A percentile compares a stretch with the other conserved stretches of the same genome.
phyloP scores from a whole-genome alignment of 1,140 invertebrate species.

The silkworm (Bombyx mori) region DNA sequence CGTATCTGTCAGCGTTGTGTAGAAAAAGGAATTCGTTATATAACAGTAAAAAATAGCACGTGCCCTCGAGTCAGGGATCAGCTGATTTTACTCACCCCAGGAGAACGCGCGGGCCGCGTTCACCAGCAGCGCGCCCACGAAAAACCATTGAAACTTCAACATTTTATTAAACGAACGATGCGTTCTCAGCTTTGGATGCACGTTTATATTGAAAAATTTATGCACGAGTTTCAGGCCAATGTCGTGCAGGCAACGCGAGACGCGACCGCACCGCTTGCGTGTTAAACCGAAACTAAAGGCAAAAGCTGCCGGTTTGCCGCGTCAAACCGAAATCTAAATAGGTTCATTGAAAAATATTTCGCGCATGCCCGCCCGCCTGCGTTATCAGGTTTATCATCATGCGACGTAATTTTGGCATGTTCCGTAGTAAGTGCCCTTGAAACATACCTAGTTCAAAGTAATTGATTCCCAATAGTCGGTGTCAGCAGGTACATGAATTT shows the following conservation, averaged over 20 bases:
- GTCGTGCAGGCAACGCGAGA: slow-evolving; percentile 38
- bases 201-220: slow-evolving; percentile 38
- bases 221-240: slow-evolving; percentile 51
- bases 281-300: slow-evolving; percentile 53
- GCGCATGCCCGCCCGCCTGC: slow-evolving; percentile 28
- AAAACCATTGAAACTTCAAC: slow-evolving; percentile 45
- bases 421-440: no score
- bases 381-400: slow-evolving; percentile 10
- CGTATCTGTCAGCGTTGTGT: slow-evolving; percentile 1
- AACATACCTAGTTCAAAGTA: no score
- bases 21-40: slow-evolving; percentile 17
- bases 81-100: slow-evolving; percentile 65
- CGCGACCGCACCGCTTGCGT: slow-evolving; percentile 43
- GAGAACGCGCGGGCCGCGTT: slow-evolving; percentile 30
- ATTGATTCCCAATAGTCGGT: no score
- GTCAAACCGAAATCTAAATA: slow-evolving; percentile 34
- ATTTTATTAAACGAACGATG: slow-evolving; percentile 57
- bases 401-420: no score
- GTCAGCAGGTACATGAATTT: no score
- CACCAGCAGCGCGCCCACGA: slow-evolving; percentile 30
- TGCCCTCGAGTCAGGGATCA: slow-evolving; percentile 46
- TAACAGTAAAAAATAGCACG: slow-evolving; percentile 47
- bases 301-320: slow-evolving; percentile 21
- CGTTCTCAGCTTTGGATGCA: slow-evolving; percentile 39
- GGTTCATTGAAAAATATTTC: slow-evolving; percentile 41